Percentiles rank a stretch among this genome's conserved stretches.
Evolutionary conservation across 2,797 vertebrate genomes (phyloP).

Genomic region (Chanos chanos): DNA sequence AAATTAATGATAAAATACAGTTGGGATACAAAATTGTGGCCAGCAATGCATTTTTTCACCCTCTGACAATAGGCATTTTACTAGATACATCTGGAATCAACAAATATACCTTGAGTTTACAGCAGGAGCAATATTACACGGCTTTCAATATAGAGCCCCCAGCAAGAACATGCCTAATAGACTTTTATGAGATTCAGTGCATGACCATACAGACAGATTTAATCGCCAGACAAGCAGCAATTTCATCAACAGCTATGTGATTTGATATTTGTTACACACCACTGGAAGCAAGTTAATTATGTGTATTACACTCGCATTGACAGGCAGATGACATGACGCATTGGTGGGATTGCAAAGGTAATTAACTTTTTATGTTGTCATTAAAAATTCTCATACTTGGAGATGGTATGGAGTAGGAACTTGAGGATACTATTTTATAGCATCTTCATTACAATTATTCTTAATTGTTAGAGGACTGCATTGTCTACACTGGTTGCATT

Average conservation of each 20-base stretch:
- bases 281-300: conserved; percentile 46
- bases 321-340: conserved; percentile 38
- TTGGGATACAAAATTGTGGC: too few species aligned
- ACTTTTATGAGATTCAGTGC: conserved; percentile 30
- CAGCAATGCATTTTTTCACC: too few species aligned
- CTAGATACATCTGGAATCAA: too few species aligned
- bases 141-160: conserved; percentile 11
- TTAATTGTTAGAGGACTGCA: too few species aligned
- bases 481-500: too few species aligned
- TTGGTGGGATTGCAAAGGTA: conserved; percentile 38
- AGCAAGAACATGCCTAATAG: conserved; percentile 18
- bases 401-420: conserved; percentile 21
- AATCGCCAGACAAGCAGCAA: conserved; percentile 30
- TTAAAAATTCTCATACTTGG: conserved; percentile 18
- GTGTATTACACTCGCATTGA: conserved; percentile 49
- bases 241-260: conserved; percentile 6
- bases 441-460: too few species aligned
- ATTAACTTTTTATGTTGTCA: conserved; percentile 51
- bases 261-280: conserved; percentile 39
- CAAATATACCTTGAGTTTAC: too few species aligned
- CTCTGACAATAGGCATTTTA: too few species aligned
- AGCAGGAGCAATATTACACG: neutral
- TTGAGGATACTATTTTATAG: too few species aligned
- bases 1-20: too few species aligned
- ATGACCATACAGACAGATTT: conserved; percentile 39